Conservation (phyloP, 2,113 vertebrate genomes). For the Mionectes macconnelli region DNA sequence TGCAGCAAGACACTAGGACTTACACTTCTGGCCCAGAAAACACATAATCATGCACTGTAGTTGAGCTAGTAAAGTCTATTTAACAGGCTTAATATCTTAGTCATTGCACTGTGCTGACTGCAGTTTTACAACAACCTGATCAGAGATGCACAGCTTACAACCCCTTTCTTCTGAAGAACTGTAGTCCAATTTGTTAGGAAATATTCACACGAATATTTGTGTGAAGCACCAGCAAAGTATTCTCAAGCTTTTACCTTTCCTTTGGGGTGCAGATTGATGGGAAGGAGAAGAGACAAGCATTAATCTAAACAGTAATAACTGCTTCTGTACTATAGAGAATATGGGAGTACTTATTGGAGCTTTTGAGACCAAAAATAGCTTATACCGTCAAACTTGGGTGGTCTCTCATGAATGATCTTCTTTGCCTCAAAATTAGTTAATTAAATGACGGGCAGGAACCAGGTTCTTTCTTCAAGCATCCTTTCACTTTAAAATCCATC, state of each 20-base stretch:
- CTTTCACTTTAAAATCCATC: not conserved
- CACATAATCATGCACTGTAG: not conserved
- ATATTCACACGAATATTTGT: not conserved
- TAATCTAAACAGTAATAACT: not conserved
- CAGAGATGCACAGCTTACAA: not conserved
- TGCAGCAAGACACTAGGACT: not conserved
- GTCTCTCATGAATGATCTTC: fast-evolving
- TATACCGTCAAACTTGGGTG: not conserved
- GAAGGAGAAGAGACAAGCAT: not conserved
- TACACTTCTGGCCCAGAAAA: not conserved
- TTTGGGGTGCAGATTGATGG: not conserved
- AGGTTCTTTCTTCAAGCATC: not conserved
- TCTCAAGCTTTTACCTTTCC: not conserved
- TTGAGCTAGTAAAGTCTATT: not conserved
- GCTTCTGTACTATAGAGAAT: not conserved
- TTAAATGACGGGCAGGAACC: not conserved
- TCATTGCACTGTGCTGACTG: not conserved
- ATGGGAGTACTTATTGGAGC: not conserved
- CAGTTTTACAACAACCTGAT: not conserved
- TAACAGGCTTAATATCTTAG: not conserved
- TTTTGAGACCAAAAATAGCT: not conserved
- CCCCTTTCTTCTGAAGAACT: not conserved
- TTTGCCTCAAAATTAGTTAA: not conserved
- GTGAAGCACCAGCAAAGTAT: not conserved
- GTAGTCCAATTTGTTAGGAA: not conserved